phyloP scores from a whole-genome alignment of 2,797 vertebrate species.

The Pipistrellus kuhlii region DNA sequence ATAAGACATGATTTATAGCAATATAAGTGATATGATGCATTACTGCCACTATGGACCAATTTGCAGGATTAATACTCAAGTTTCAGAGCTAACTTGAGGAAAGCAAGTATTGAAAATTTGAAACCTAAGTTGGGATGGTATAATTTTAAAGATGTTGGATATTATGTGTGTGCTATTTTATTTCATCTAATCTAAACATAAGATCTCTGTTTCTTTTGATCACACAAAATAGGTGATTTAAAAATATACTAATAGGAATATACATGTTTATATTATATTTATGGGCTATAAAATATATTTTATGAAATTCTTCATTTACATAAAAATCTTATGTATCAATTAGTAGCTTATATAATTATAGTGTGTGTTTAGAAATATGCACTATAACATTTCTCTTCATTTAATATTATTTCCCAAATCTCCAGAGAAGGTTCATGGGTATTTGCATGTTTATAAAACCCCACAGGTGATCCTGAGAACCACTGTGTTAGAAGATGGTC shows the following conservation, averaged over 20 bases:
- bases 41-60: neutral
- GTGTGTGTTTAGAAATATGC: neutral
- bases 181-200: neutral
- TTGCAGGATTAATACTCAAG: neutral
- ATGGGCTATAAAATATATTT: neutral
- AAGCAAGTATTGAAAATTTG: neutral
- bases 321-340: constrained; percentile 6
- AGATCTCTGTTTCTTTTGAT: constrained; percentile 34
- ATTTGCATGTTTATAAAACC: constrained; percentile 38
- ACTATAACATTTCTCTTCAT: constrained; percentile 28
- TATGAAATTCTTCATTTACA: neutral
- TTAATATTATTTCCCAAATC: constrained; percentile 54
- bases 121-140: neutral
- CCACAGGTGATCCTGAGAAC: neutral
- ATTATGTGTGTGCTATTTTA: neutral
- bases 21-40: neutral
- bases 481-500: constrained; percentile 15
- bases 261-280: constrained; percentile 4
- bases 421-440: neutral
- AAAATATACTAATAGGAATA: constrained; percentile 20
- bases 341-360: constrained; percentile 40
- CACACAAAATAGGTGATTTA: constrained; percentile 2
- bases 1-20: constrained; percentile 23
- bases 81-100: constrained; percentile 43
- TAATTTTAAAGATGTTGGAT: neutral